phyloP scores from a whole-genome alignment of 2,888 invertebrate species.

The Sphaerophoria taeniata region DNA sequence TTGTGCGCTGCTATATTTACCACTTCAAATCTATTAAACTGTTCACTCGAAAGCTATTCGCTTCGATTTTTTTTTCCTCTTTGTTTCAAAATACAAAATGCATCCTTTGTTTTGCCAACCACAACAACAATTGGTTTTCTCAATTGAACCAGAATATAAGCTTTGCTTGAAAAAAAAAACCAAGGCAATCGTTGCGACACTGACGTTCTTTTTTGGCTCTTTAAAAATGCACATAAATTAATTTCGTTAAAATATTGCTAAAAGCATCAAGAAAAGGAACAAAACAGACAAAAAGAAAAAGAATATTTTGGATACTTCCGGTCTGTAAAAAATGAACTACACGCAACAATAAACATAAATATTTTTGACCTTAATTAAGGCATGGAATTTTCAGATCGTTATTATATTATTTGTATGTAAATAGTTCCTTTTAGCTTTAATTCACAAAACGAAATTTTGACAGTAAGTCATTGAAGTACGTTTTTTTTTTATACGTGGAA shows the following conservation, averaged over 20 bases:
- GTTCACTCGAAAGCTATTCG: slow-evolving; percentile 40
- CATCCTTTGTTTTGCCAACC: slow-evolving; percentile 20
- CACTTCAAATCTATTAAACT: slow-evolving; percentile 66
- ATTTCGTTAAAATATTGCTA: slow-evolving; percentile 44
- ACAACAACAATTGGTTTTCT: not conserved
- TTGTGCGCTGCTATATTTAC: slow-evolving; percentile 16
- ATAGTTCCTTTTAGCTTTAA: no score
- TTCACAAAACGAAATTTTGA: no score
- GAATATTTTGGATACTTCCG: slow-evolving; percentile 49
- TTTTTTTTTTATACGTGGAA: no score
- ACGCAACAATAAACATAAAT: no score
- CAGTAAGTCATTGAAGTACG: no score
- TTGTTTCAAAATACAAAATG: slow-evolving; percentile 19
- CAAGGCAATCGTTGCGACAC: slow-evolving; percentile 39
- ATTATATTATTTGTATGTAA: no score
- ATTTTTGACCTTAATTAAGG: no score
- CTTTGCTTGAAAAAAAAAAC: slow-evolving; percentile 11
- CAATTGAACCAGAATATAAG: slow-evolving; percentile 33
- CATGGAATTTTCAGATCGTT: no score
- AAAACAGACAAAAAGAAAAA: not conserved
- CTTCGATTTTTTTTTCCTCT: slow-evolving; percentile 4
- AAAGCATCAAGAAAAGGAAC: not conserved
- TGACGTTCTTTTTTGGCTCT: slow-evolving; percentile 30
- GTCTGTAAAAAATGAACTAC: slow-evolving; percentile 41
- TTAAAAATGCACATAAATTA: slow-evolving; percentile 60